phyloP scores from a whole-genome alignment of 2,113 vertebrate species.

The Lonchura striata region DNA sequence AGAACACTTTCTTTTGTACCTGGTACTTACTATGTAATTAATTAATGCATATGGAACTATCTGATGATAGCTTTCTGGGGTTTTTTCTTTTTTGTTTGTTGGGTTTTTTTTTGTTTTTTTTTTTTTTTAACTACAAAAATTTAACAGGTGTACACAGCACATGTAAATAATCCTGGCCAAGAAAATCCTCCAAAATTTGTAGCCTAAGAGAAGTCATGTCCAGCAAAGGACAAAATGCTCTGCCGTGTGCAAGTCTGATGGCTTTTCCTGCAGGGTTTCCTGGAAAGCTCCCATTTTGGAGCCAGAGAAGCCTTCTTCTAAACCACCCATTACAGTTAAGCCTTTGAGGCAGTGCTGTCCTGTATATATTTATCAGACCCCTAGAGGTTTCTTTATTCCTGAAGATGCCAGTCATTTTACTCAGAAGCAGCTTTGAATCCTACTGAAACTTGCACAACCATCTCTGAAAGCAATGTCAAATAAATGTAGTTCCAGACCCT shows the following conservation, averaged over 20 bases:
- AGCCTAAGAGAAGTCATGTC: not conserved
- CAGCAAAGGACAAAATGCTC: not conserved
- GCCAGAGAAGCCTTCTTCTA: not conserved
- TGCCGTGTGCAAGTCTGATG: not conserved
- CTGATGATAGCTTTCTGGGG: not conserved
- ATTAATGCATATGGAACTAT: not conserved
- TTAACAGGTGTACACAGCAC: not conserved
- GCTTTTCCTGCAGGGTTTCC: not conserved
- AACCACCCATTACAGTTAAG: not conserved
- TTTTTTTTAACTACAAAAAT: not conserved
- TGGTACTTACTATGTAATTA: not conserved
- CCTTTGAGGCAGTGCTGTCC: not conserved
- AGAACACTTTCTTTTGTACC: not conserved
- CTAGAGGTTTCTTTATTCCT: not conserved
- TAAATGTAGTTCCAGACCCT: not conserved
- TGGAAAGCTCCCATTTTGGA: not conserved
- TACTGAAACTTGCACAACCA: not conserved
- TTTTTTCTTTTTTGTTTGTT: not conserved
- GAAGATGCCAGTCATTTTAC: not conserved
- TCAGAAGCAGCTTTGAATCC: not conserved
- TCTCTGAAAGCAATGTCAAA: not conserved
- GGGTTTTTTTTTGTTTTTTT: not conserved
- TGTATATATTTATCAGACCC: not conserved
- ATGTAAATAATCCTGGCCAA: not conserved
- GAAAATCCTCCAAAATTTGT: not conserved